Percentiles rank a stretch among this genome's conserved stretches.
These are phyloP conservation scores for Corvus moneduloides DNA, from an alignment of 2,113 vertebrate genomes.

Conservation along the genomic window DNA sequence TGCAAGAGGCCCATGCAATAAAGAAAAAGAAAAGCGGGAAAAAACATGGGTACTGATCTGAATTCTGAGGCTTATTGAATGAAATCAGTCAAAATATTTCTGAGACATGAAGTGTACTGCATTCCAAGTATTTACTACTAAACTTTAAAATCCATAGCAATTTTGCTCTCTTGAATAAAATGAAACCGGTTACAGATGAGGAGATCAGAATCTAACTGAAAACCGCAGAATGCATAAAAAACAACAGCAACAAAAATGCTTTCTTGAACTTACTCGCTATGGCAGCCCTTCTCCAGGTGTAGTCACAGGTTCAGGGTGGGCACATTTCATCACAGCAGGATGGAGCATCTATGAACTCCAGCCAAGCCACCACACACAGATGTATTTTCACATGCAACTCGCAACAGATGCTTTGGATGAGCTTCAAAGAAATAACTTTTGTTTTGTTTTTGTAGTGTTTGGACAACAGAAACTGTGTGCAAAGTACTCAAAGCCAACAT, in stretches of 20 bases:
- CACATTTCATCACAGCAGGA: rapidly evolving
- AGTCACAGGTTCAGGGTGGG: rapidly evolving
- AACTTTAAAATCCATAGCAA: neutral
- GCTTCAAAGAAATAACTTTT: neutral
- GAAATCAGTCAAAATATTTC: neutral
- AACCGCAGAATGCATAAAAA: neutral
- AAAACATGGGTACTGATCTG: neutral
- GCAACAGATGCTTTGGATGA: rapidly evolving
- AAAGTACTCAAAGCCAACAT: constrained; percentile 70
- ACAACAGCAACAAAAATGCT: neutral
- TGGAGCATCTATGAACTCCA: neutral
- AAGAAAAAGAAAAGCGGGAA: neutral
- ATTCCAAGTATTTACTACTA: neutral
- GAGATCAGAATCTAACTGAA: neutral
- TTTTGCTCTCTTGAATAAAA: neutral
- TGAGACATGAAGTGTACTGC: neutral
- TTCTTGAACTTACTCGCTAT: rapidly evolving
- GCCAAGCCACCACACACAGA: neutral
- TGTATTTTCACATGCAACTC: neutral
- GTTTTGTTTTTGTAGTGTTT: constrained; percentile 66
- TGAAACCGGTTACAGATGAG: neutral
- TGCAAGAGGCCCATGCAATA: neutral
- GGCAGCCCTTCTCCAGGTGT: neutral
- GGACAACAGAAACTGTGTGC: constrained; percentile 72
- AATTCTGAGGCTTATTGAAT: neutral